phyloP scores from a whole-genome alignment of 2,888 invertebrate species.

The Tuberolachnus salignus region DNA sequence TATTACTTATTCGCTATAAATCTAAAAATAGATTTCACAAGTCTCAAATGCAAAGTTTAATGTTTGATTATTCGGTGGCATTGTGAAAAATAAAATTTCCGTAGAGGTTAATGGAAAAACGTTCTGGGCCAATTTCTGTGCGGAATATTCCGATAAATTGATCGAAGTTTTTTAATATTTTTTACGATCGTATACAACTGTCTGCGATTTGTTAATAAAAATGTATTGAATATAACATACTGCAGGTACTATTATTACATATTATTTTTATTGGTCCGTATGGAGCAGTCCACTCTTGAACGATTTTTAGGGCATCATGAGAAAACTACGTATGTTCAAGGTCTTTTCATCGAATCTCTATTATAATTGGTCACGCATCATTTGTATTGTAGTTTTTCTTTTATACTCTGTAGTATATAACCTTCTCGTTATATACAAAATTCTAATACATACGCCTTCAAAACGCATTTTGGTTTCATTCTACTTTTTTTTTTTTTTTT shows the following conservation, averaged over 20 bases:
- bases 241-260: background rate
- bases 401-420: conserved; percentile 41
- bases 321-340: conserved; percentile 51
- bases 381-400: conserved; percentile 55
- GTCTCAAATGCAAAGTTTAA: too few relatives aligned
- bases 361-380: conserved; percentile 56
- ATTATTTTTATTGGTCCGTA: background rate
- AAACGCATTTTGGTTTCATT: conserved; percentile 16
- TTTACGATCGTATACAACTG: background rate
- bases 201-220: background rate
- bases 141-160: too few relatives aligned
- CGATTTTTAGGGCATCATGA: conserved; percentile 46
- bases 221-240: conserved; percentile 15
- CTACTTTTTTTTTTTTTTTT: conserved; percentile 6
- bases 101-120: too few relatives aligned
- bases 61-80: too few relatives aligned
- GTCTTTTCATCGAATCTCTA: conserved; percentile 42
- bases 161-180: too few relatives aligned
- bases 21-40: too few relatives aligned
- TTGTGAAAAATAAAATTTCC: too few relatives aligned
- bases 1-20: too few relatives aligned
- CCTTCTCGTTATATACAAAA: conserved; percentile 44
- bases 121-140: too few relatives aligned
- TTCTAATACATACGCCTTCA: conserved; percentile 32
- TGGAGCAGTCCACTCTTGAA: conserved; percentile 23